Evolutionary conservation across 2,797 vertebrate species (phyloP), one percentile per base, ranked within the genome.

Genomic region (Knipowitschia caucasica): DNA sequence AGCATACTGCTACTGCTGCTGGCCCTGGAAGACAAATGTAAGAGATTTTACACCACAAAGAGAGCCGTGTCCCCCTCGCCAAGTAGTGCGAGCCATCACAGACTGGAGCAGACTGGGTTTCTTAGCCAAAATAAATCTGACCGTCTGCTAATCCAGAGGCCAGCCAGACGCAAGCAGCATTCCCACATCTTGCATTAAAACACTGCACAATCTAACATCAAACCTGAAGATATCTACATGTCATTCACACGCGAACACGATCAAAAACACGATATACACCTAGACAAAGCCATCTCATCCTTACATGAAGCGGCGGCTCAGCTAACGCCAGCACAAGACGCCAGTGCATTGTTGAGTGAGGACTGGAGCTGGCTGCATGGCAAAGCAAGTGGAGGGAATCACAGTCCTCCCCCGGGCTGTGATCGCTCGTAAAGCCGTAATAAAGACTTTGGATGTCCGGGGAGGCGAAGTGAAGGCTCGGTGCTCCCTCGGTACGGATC

Each of bases 1-100:
- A 93, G 89, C 93, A 94, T 94, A 78, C 64, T 82, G 80, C 75
- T 80, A 77, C 50, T 71, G 71, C 50, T 71, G 71, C 80, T 84
- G 77, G 85, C 85, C 88, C 90, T 92, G 73, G 34, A 40, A 47
- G 47, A 36, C 4, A 49, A 4, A 62, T 0, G 0, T 7, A 23
- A 21, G 30, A 31, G 45, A 3, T 17, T 34, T 25, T 5, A 55
- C 54, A 52, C 2, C 11, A 0, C 18, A 25, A 8, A 18, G 39
- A 52, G 39, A 45, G 42, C 58, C 17, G 7, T 7, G 4, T 27
- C 24, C 31, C 31, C 39, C 57, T 30, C n/a, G 56, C 62, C 24
- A 38, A 53, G 54, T 3, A 20, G 10, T 11, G 64, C 47, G 5
- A 7, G 50, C 9, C 53, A 15, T 9, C n/a, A 10, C 49, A 4